These are phyloP conservation scores for Corythucha ciliata DNA, from an alignment of 2,888 invertebrate species.

Conservation along the genomic window DNA sequence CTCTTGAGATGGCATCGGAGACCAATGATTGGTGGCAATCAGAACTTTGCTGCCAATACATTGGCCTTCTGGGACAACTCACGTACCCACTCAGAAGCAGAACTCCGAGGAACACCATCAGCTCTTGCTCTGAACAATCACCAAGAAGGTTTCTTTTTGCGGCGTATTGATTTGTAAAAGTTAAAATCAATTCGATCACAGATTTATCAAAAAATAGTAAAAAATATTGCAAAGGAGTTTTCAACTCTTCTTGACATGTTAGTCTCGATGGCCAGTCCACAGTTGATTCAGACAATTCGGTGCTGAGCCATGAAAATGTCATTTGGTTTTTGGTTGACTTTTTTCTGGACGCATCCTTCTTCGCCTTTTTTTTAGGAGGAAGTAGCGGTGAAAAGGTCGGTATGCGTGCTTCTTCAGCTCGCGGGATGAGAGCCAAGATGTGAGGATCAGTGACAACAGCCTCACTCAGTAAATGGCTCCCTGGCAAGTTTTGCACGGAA, in stretches of 20 bases:
- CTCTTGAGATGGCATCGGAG: slow-evolving; percentile 8
- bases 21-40: slow-evolving; percentile 10
- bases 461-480: slow-evolving; percentile 21
- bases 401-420: not conserved
- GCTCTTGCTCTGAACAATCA: slow-evolving; percentile 21
- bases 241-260: not conserved
- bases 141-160: slow-evolving; percentile 20
- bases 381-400: too few species aligned
- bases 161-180: slow-evolving; percentile 24
- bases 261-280: not conserved
- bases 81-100: slow-evolving; percentile 18
- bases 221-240: slow-evolving; percentile 11
- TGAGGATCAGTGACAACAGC: slow-evolving; percentile 12
- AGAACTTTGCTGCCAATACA: slow-evolving; percentile 13
- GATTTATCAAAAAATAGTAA: slow-evolving; percentile 6
- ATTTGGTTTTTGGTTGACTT: too few species aligned
- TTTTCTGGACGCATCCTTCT: too few species aligned
- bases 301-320: too few species aligned
- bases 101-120: slow-evolving; percentile 15
- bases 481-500: slow-evolving; percentile 24
- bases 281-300: too few species aligned
- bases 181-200: slow-evolving; percentile 3
- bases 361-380: too few species aligned
- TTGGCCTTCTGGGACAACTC: slow-evolving; percentile 2
- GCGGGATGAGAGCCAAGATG: not conserved